Evolutionary conservation across 2,888 invertebrate genomes (phyloP), one percentile per base, ranked within the genome.

Genomic region (Harpagoxenus sublaevis): DNA sequence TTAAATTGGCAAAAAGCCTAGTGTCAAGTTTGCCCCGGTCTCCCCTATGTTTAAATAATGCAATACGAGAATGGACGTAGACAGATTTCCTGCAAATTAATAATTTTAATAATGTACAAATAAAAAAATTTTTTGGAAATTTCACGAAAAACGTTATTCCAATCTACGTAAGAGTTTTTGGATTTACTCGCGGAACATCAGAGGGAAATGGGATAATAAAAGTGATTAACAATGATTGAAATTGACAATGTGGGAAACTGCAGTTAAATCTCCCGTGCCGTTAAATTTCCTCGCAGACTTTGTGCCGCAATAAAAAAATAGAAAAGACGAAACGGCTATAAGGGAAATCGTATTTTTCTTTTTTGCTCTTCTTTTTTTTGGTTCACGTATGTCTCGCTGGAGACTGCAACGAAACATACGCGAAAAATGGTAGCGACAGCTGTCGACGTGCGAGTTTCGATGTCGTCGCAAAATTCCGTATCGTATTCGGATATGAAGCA

Each of bases 371-470:
- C 51, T 65, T n/a, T 77, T 35, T 66, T 65, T 77, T 66, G 39
- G 42, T 53, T 78, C 31, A 55, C 57, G 55, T 78, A 45, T 66
- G 55, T 55, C 77, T 78, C 68, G 78, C 68, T 66, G 48, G 57
- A 71, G 48, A 60, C 39, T 79, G 60, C 79, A 51, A 71, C 71
- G 71, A 79, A 79, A 79, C 60, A 71, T 71, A 79, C 79, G 60
- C 71, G 71, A 79, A 71, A 79, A 79, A 79, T 79, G 79, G 79
- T 71, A 60, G 79, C 79, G 71, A 79, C 79, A 79, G 79, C 79
- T 79, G 79, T 79, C 79, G 71, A 71, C 79, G 79, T 51, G 60
- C 73, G 79, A 81, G 79, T 73, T 81, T 81, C 79, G 79, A 79
- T 79, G 79, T 71, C 57, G 71, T 79, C 60, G 48, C 51, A 60